Percentiles rank a stretch among this genome's conserved stretches.
phyloP scores from a whole-genome alignment of 2,113 vertebrate species.

The Aphyosemion australe region DNA sequence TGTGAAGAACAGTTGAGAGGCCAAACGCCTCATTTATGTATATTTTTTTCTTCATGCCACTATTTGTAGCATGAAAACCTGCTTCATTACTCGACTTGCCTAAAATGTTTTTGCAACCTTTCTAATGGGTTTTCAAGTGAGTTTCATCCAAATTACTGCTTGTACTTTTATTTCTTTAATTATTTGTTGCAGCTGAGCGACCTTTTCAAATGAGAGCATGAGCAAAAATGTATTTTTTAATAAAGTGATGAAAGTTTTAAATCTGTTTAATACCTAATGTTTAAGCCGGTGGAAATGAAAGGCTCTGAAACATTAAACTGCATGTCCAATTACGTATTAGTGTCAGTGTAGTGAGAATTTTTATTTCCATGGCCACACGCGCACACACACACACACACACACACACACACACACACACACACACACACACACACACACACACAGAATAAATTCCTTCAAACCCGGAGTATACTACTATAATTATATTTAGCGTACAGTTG shows the following conservation, averaged over 20 bases:
- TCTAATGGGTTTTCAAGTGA: constrained; percentile 34
- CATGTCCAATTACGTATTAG: background rate
- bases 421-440: constrained; percentile 18
- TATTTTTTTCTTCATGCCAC: constrained; percentile 5
- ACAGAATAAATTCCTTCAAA: constrained; percentile 25
- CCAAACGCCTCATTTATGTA: background rate
- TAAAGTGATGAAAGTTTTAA: no score
- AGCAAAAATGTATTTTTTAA: constrained; percentile 17
- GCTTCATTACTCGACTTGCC: background rate
- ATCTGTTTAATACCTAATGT: background rate
- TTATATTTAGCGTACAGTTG: constrained; percentile 11
- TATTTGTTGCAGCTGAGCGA: background rate
- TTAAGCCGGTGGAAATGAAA: constrained; percentile 4
- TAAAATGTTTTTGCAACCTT: constrained; percentile 21
- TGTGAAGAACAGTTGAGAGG: background rate
- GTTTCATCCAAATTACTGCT: constrained; percentile 22
- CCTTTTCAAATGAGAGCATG: constrained; percentile 36
- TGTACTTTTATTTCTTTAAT: background rate
- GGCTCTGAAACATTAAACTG: background rate
- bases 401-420: background rate
- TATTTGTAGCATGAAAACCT: background rate
- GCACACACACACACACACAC: background rate
- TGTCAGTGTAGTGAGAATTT: constrained; percentile 3
- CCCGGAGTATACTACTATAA: constrained; percentile 12
- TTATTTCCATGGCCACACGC: constrained; percentile 13